phyloP scores from a whole-genome alignment of 2,797 vertebrate genomes.

The Eupleurogrammus muticus region DNA sequence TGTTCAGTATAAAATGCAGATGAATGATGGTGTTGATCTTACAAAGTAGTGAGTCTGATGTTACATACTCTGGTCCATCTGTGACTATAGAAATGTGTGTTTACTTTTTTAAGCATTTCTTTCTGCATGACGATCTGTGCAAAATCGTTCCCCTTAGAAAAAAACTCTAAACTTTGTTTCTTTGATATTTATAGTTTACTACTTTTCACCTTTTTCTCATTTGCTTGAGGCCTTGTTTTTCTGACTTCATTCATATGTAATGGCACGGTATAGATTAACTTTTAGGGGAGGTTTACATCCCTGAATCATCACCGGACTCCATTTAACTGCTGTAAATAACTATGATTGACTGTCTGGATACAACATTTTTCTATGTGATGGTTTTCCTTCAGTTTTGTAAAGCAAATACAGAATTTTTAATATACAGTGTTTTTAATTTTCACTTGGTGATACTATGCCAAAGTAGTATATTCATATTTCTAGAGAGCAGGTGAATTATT shows the following conservation, averaged over 20 bases:
- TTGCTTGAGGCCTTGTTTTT: not conserved
- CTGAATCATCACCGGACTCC: not conserved
- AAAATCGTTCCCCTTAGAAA: not conserved
- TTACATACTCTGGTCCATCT: not conserved
- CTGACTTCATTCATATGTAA: not conserved
- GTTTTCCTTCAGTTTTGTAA: not conserved
- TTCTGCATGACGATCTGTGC: not conserved
- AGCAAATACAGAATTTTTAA: not conserved
- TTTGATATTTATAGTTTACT: not conserved
- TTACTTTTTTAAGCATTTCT: no score
- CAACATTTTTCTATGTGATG: not conserved
- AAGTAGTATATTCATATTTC: constrained; percentile 19
- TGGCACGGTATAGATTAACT: no score
- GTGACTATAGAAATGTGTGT: not conserved
- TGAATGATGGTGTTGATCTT: no score
- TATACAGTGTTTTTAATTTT: not conserved
- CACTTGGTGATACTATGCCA: not conserved
- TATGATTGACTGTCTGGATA: not conserved
- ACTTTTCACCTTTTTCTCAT: not conserved
- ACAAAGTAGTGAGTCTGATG: no score
- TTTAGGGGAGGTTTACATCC: not conserved
- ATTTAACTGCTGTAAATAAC: not conserved
- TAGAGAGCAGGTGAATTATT: constrained; percentile 56
- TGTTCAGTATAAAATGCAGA: no score
- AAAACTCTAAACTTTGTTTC: not conserved